Evolutionary conservation across 2,113 vertebrate species (phyloP), one percentile per base, ranked within the genome.

Genomic region (Chinchilla lanigera): DNA sequence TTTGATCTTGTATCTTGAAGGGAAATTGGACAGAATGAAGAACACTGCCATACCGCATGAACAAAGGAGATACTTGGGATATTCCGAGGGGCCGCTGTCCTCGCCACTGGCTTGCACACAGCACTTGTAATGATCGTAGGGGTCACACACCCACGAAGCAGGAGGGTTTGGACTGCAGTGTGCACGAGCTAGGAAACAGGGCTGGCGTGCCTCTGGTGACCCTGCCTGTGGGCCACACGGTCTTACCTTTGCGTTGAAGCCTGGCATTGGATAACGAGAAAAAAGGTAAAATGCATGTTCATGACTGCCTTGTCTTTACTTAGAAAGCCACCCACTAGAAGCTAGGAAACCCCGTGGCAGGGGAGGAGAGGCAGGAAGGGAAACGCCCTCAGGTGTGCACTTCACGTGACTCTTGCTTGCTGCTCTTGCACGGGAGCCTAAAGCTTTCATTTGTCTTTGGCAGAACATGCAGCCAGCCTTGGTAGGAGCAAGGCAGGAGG

Each of bases 31-130:
- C 12, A 16, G 33, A 60, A 47, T 1, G 0, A 2, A 4, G 26
- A 65, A 3, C 24, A 9, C 2, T 7, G 13, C 3, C 11, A 1
- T 0, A 0, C 38, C 19, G 26, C 30, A 14, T 0, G 5, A 71
- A 8, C 33, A 22, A 28, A 60, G 58, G 38, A 17, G 16, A 7
- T 4, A 1, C 1, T 1, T 10, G 38, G 3, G 6, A 4, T 3
- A 5, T 5, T n/a, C 0, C 1, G 44, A 11, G 26, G 24, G 8
- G 16, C 4, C 0, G 0, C 3, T 7, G 7, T 2, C 5, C 33
- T 38, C 3, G 28, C 24, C 24, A 7, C 4, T 22, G 11, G 0
- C 63, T 24, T 44, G 80, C 52, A 26, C 0, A 14, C 13, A 30
- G 52, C 69, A 24, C 41, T 33, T 33, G 19, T 0, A 16, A 78